Percentiles rank a stretch among this genome's conserved stretches.
These are phyloP conservation scores for Thereva nobilitata DNA, from an alignment of 2,888 invertebrate species.

Conservation along the genomic window DNA sequence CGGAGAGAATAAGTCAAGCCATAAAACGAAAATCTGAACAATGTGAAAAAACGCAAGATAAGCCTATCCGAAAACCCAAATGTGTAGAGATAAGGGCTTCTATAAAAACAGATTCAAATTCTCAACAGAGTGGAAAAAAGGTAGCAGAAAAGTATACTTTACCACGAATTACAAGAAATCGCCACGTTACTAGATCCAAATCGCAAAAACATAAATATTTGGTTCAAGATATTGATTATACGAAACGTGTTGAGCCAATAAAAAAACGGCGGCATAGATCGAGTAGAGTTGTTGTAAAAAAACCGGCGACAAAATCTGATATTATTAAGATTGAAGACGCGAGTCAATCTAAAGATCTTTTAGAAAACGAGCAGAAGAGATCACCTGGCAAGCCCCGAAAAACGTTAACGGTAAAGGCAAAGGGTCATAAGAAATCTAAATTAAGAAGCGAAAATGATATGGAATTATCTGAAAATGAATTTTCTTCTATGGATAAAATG, in stretches of 20 bases:
- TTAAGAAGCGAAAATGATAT: too few relatives aligned
- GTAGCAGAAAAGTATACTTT: neutral
- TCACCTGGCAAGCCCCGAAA: too few relatives aligned
- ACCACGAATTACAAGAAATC: conserved; percentile 36
- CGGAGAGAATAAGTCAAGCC: neutral
- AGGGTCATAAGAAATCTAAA: too few relatives aligned
- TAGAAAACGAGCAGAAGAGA: too few relatives aligned
- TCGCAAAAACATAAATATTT: conserved; percentile 38
- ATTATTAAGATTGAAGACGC: neutral
- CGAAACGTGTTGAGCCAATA: neutral
- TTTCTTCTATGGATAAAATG: too few relatives aligned
- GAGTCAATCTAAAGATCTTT: neutral
- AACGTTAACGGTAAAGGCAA: too few relatives aligned
- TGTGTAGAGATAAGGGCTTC: neutral
- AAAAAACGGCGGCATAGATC: neutral
- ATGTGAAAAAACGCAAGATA: neutral
- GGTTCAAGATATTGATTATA: conserved; percentile 34
- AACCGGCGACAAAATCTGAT: neutral
- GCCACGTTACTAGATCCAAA: conserved; percentile 39
- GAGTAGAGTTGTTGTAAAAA: neutral
- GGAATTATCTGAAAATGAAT: too few relatives aligned
- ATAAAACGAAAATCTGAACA: neutral
- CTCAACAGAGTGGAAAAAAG: neutral
- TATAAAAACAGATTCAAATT: neutral
- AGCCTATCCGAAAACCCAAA: neutral